Base-by-base conservation (phyloP, 2,113 vertebrate genomes). In the Sebastes schlegelii region DNA sequence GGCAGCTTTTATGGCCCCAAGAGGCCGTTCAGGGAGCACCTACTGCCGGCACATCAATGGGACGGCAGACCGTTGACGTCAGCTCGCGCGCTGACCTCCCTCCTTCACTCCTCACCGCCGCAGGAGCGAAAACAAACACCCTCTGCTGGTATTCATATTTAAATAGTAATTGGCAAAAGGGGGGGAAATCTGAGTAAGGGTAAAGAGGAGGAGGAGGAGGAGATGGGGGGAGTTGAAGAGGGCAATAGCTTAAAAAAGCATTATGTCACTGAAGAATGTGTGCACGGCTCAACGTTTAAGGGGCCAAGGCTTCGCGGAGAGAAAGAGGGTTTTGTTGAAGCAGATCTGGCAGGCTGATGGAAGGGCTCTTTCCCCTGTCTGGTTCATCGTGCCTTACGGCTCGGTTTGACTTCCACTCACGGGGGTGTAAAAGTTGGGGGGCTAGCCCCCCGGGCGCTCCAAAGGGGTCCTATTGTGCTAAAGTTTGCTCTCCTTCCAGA, bases 281-380 rank as follows among this genome's bases (percentile, higher is more conserved):
- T 70, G 88, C 82, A 84, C 82, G 83, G 86, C 83, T 76, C 84
- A 77, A 68, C 74, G 86, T 89, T 89, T 79, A 87, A 87, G 91
- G 86, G 92, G 89, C 89, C 89, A 67, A 65, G 89, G 83, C 88
- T 89, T 75, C 2, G 81, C 64, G 79, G 67, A 86, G 90, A 90
- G 92, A 94, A 94, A 92, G 90, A 74, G 84, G 12, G 86, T 93
- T 95, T 95, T 95, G 93, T 95, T 93, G 88, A 86, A 88, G 87
- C 79, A 86, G 88, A 88, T 88, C 83, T 74, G 86, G 89, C 89
- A 83, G 77, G 86, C 89, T 86, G 83, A 92, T 85, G 86, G 87
- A 90, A 86, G 76, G 86, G 83, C 82, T 82, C 83, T 82, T 73
- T 74, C 5, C 82, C 82, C 85, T 52, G 79, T 79, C 86, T 85